These are phyloP conservation scores for Chesias legatella DNA, from an alignment of 2,888 invertebrate species.

Conservation along the genomic window DNA sequence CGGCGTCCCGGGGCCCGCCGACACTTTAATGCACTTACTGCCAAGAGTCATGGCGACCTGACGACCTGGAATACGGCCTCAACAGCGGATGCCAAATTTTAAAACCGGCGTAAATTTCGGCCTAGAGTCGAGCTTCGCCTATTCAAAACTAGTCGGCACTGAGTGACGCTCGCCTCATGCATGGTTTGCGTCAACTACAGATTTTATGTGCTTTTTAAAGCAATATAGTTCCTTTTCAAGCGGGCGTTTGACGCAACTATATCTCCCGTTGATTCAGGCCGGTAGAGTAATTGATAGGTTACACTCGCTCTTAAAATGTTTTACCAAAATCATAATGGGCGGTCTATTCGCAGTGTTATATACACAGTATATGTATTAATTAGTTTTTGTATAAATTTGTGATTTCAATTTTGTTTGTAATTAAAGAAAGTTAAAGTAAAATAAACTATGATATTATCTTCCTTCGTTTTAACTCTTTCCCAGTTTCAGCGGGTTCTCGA, in stretches of 20 bases:
- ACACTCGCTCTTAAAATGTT: too few relatives aligned
- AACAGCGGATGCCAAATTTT: slow-evolving; percentile 39
- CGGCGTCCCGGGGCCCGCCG: slow-evolving; percentile 33
- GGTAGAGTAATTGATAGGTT: slow-evolving; percentile 1
- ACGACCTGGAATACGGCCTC: slow-evolving; percentile 42
- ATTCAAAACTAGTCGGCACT: slow-evolving; percentile 41
- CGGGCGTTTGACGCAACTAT: background rate
- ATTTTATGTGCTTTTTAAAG: slow-evolving; percentile 35
- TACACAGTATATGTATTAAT: too few relatives aligned
- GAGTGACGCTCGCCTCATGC: slow-evolving; percentile 33
- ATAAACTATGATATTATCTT: slow-evolving; percentile 1
- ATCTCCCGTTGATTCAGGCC: background rate
- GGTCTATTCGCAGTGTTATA: too few relatives aligned
- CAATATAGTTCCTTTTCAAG: slow-evolving; percentile 9
- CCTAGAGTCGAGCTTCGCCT: slow-evolving; percentile 27
- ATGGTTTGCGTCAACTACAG: slow-evolving; percentile 33
- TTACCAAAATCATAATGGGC: too few relatives aligned
- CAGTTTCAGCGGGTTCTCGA: too few relatives aligned
- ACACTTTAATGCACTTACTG: slow-evolving; percentile 63
- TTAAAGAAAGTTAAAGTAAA: background rate
- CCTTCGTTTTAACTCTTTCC: too few relatives aligned
- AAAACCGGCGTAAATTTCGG: slow-evolving; percentile 36
- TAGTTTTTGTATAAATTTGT: too few relatives aligned
- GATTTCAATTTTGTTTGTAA: too few relatives aligned
- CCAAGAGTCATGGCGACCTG: slow-evolving; percentile 42